Conservation (phyloP, 1,140 invertebrate species). For the Papilio polytes region DNA sequence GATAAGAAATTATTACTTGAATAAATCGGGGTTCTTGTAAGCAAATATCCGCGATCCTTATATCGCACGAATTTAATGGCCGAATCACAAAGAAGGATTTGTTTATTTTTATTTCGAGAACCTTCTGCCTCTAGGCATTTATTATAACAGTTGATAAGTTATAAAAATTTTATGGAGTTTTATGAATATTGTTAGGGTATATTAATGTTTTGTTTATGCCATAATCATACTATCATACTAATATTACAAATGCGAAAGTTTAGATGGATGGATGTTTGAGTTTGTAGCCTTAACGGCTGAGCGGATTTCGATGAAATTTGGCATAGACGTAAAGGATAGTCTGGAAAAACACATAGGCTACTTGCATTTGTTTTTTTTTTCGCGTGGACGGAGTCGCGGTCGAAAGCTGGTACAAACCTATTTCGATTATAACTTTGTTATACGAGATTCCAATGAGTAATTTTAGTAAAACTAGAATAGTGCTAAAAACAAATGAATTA, state of each 20-base stretch:
- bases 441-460: not conserved
- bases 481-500: not conserved
- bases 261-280: no score
- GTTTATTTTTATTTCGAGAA: constrained; percentile 1
- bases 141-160: not conserved
- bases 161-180: not conserved
- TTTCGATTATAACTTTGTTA: not conserved
- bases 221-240: no score
- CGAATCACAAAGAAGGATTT: constrained; percentile 1
- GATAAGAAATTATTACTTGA: constrained; percentile 4
- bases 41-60: constrained; percentile 12
- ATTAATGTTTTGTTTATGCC: not conserved
- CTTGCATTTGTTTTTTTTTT: no score
- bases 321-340: no score
- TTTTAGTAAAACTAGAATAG: not conserved
- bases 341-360: no score
- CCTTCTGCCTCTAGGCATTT: not conserved
- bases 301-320: no score
- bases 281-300: no score
- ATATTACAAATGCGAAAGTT: no score
- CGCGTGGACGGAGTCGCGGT: no score
- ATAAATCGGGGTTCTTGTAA: constrained; percentile 10
- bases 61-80: not conserved
- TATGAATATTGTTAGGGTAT: not conserved
- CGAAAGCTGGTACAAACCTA: no score